phyloP scores from a whole-genome alignment of 2,888 invertebrate genomes.

The Xanthorhoe spadicearia region DNA sequence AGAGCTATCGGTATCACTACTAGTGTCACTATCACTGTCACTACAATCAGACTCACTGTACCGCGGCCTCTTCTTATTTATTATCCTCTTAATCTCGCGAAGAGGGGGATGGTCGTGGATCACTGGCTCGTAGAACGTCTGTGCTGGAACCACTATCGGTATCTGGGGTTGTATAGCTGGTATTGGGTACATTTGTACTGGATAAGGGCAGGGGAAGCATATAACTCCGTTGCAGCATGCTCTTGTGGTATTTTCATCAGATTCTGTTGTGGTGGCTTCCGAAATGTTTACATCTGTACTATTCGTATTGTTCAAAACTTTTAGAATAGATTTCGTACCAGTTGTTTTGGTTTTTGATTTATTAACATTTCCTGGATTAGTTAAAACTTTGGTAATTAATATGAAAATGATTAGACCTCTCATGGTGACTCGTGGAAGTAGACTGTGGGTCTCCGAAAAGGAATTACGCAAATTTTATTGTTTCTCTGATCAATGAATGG shows the following conservation, averaged over 20 bases:
- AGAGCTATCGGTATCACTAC: conserved; percentile 26
- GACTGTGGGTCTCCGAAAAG: conserved; percentile 16
- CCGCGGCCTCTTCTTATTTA: conserved; percentile 37
- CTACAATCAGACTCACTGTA: conserved; percentile 29
- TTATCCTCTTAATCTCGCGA: conserved; percentile 53
- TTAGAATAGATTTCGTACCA: background rate
- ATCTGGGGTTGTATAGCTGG: conserved; percentile 29
- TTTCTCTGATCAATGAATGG: conserved; percentile 27
- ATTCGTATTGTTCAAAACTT: background rate
- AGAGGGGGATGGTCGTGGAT: conserved; percentile 69
- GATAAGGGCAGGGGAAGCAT: conserved; percentile 30
- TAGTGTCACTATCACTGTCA: conserved; percentile 32
- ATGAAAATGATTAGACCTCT: conserved; percentile 14
- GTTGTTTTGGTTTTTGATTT: conserved; percentile 15
- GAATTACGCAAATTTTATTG: conserved; percentile 27
- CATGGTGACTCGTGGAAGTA: conserved; percentile 27
- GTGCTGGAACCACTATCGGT: conserved; percentile 60
- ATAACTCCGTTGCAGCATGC: conserved; percentile 30
- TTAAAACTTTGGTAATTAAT: conserved; percentile 11
- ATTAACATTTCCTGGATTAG: conserved; percentile 6
- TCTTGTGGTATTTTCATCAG: background rate
- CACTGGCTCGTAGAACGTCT: conserved; percentile 65
- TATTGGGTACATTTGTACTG: conserved; percentile 24
- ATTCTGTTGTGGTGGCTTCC: background rate
- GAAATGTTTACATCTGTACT: conserved; percentile 9